phyloP scores from a whole-genome alignment of 2,797 vertebrate genomes.

The Dermochelys coriacea region DNA sequence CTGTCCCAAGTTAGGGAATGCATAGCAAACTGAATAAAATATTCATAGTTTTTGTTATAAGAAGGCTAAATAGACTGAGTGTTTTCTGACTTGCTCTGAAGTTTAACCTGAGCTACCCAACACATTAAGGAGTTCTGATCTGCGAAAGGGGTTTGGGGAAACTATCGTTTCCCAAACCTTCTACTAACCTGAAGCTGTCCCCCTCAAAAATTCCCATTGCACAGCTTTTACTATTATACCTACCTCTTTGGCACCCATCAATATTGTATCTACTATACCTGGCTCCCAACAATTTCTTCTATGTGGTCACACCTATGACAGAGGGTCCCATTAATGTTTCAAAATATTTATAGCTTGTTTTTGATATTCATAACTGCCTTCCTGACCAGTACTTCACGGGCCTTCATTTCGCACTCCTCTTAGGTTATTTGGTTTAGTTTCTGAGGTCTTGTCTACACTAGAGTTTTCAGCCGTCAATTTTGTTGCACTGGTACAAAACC shows the following conservation, averaged over 20 bases:
- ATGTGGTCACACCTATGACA: neutral
- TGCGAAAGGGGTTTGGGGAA: neutral
- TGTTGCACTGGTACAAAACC: neutral
- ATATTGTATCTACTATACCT: neutral
- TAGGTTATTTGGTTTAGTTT: neutral
- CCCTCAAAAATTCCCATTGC: neutral
- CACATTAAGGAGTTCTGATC: neutral
- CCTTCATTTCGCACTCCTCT: neutral
- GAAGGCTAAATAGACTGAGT: neutral
- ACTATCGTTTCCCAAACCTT: neutral
- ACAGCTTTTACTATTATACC: neutral
- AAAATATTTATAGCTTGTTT: neutral
- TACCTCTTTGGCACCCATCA: neutral
- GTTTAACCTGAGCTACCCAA: neutral
- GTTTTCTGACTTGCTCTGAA: neutral
- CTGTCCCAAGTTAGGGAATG: neutral
- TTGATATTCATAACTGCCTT: neutral
- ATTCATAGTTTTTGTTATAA: neutral
- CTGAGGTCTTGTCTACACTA: neutral
- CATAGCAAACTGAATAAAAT: neutral
- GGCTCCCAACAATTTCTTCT: fast-evolving
- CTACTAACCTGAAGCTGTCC: neutral
- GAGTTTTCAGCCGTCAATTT: neutral
- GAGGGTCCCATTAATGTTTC: neutral
- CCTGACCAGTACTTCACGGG: neutral